These are phyloP conservation scores for Calonectris borealis DNA, from an alignment of 2,113 vertebrate genomes.

Conservation along the genomic window DNA sequence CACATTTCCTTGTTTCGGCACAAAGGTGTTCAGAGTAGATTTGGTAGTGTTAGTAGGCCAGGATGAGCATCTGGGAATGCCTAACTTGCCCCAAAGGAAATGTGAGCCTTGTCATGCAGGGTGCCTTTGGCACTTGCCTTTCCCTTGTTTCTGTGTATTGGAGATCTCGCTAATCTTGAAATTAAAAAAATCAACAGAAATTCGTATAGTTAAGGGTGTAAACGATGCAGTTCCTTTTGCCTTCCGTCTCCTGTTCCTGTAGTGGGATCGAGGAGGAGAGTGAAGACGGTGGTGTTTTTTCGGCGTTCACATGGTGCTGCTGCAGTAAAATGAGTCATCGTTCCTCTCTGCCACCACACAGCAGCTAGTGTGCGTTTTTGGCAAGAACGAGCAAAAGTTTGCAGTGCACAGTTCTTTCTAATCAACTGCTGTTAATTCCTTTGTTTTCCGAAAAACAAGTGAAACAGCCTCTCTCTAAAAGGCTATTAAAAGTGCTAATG, in stretches of 20 bases:
- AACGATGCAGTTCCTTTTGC: background rate
- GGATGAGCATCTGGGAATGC: accelerated
- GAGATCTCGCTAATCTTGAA: background rate
- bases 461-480: background rate
- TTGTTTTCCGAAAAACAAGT: background rate
- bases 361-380: background rate
- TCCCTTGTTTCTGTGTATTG: background rate
- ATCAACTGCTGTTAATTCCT: background rate
- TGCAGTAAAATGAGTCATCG: constrained; percentile 66
- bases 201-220: background rate
- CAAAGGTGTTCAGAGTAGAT: background rate
- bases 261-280: background rate
- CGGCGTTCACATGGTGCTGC: background rate
- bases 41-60: background rate
- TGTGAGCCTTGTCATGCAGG: background rate
- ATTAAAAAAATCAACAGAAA: background rate
- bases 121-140: accelerated
- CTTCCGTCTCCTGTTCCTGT: background rate
- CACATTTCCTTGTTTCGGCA: background rate
- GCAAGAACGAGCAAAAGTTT: background rate
- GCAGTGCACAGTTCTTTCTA: background rate
- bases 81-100: background rate
- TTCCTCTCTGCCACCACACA: background rate
- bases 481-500: background rate
- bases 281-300: background rate